Evolutionary conservation across 2,113 vertebrate genomes (phyloP).

Genomic region (Zosterops japonicus): DNA sequence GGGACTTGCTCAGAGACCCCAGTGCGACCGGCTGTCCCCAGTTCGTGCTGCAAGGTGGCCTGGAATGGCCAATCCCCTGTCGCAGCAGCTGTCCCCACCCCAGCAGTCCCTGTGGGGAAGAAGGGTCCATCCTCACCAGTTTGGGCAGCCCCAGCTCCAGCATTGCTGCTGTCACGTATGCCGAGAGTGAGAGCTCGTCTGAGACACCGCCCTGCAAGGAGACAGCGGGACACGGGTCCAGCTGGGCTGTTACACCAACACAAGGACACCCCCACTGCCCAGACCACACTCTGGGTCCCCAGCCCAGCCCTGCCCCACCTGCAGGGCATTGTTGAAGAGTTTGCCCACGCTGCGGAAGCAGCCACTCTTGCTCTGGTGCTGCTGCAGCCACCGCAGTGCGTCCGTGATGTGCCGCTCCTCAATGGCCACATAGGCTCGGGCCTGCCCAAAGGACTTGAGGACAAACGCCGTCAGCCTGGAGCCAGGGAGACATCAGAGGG

Average conservation of each 20-base stretch:
- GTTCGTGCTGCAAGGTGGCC: rapidly evolving
- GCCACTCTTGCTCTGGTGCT: conserved; percentile 59
- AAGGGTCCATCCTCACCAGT: not conserved
- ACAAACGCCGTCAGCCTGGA: conserved; percentile 82
- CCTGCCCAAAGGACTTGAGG: conserved; percentile 79
- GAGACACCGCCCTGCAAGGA: not conserved
- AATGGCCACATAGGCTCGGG: conserved; percentile 68
- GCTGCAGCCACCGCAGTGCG: conserved; percentile 63
- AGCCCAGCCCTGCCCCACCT: not conserved
- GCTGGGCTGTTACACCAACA: rapidly evolving
- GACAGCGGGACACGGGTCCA: rapidly evolving
- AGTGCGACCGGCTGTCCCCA: rapidly evolving
- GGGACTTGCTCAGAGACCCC: not conserved
- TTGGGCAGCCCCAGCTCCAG: conserved; percentile 24
- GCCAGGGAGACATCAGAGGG: rapidly evolving
- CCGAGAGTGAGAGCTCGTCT: not conserved
- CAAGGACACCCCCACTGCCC: not conserved
- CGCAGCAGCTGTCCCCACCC: not conserved
- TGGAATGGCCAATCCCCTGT: not conserved
- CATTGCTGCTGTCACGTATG: not conserved
- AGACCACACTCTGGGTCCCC: rapidly evolving
- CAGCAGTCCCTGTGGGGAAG: not conserved
- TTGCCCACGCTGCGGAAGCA: conserved; percentile 76
- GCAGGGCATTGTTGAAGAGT: conserved; percentile 73
- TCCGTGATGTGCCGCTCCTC: conserved; percentile 63